These are phyloP conservation scores for Eulimnadia texana DNA, from an alignment of 1,140 invertebrate genomes.

Conservation along the genomic window DNA sequence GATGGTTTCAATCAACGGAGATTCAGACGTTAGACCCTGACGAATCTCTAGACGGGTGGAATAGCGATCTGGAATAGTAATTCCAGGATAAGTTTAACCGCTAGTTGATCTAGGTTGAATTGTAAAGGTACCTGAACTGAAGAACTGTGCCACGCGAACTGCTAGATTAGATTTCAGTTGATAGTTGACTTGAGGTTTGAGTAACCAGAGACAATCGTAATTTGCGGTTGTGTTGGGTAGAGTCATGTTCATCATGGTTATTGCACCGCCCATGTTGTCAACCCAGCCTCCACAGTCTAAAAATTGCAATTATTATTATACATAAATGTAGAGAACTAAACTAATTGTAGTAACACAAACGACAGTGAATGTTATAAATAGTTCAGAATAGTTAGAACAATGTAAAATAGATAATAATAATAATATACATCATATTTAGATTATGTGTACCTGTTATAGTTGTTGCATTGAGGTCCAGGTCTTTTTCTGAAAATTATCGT, in stretches of 20 bases:
- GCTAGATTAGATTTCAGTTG: constrained; percentile 55
- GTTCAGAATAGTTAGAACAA: neutral
- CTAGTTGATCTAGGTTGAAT: no score
- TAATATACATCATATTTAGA: no score
- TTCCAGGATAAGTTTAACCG: no score
- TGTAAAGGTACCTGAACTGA: constrained; percentile 51
- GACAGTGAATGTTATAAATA: constrained; percentile 11
- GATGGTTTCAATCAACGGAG: constrained; percentile 42
- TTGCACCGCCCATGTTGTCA: constrained; percentile 52
- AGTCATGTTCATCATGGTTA: constrained; percentile 65
- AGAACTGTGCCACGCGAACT: constrained; percentile 46
- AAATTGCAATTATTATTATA: constrained; percentile 28
- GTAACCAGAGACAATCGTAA: constrained; percentile 59
- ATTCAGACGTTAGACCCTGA: constrained; percentile 49
- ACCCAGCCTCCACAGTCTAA: constrained; percentile 55
- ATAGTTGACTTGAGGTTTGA: constrained; percentile 45
- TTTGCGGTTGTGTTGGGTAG: constrained; percentile 33
- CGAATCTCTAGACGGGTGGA: constrained; percentile 44
- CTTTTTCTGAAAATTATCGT: no score
- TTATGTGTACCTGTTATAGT: no score
- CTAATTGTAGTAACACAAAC: no score
- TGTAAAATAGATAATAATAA: neutral
- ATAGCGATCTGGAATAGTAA: no score
- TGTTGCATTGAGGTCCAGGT: no score
- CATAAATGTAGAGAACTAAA: no score